Percentiles rank a stretch among this genome's conserved stretches.
Conservation (phyloP, 35 echinoderm and acorn worm species). For the Amphiura filiformis region DNA sequence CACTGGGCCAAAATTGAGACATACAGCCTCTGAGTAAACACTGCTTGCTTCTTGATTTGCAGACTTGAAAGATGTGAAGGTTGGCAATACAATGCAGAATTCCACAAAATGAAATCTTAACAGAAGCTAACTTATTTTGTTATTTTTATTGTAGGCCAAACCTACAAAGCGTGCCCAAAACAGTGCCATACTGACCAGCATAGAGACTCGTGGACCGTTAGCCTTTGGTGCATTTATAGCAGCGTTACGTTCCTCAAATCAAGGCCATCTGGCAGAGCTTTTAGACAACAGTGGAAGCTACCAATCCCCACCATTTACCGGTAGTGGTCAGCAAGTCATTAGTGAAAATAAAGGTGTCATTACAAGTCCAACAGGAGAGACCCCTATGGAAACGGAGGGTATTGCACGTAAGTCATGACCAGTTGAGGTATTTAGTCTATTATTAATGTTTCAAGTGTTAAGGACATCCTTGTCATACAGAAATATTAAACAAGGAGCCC, state of each 20-base stretch:
- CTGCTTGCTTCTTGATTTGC: no score
- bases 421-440: neutral
- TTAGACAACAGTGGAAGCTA: neutral
- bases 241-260: slow-evolving; percentile 45
- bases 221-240: slow-evolving; percentile 58
- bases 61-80: no score
- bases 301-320: neutral
- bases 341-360: neutral
- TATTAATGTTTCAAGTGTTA: no score
- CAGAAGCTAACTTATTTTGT: no score
- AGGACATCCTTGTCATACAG: no score
- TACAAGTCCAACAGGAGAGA: neutral
- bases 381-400: neutral
- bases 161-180: slow-evolving; percentile 22
- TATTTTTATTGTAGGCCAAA: slow-evolving; percentile 52
- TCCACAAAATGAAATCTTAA: no score
- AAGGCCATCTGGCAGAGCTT: slow-evolving; percentile 46
- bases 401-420: slow-evolving; percentile 15
- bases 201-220: slow-evolving; percentile 78
- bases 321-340: neutral
- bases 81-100: no score
- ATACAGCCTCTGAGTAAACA: no score
- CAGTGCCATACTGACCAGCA: slow-evolving; percentile 47
- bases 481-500: no score
- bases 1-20: no score